Evolutionary conservation across 1,140 invertebrate genomes (phyloP).

Genomic region (Pentalonia nigronervosa): DNA sequence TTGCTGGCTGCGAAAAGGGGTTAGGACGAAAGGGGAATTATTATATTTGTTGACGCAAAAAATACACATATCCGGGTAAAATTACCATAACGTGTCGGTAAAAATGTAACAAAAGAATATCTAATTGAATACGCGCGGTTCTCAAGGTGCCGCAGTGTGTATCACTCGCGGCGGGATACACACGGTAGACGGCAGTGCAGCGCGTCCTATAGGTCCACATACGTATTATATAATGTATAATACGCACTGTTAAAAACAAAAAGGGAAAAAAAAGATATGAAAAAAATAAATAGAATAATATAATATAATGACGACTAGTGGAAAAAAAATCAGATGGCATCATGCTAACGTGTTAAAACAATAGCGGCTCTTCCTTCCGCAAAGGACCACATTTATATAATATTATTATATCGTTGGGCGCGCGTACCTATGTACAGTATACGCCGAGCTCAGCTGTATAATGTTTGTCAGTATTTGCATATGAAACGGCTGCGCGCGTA

Average conservation of each 20-base stretch:
- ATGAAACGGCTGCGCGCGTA: conserved; percentile 39
- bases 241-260: not conserved
- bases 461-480: conserved; percentile 44
- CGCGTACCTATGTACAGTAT: not conserved
- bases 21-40: conserved; percentile 44
- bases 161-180: conserved; percentile 32
- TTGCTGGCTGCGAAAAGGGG: conserved; percentile 44
- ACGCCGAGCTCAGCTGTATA: not conserved
- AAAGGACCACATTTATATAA: conserved; percentile 49
- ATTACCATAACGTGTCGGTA: conserved; percentile 56
- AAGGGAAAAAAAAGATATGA: not conserved
- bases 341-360: conserved; percentile 52
- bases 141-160: conserved; percentile 36
- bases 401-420: not conserved
- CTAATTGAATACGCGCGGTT: conserved; percentile 45
- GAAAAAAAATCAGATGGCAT: conserved; percentile 1
- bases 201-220: not conserved
- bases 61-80: conserved; percentile 55
- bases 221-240: not conserved
- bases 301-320: not conserved
- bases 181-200: not conserved
- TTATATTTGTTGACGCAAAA: conserved; percentile 40
- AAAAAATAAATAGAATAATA: conserved; percentile 11
- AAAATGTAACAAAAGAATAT: conserved; percentile 55
- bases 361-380: conserved; percentile 57